These are phyloP conservation scores for Callipepla squamata DNA, from an alignment of 2,113 vertebrate species.

Conservation along the genomic window DNA sequence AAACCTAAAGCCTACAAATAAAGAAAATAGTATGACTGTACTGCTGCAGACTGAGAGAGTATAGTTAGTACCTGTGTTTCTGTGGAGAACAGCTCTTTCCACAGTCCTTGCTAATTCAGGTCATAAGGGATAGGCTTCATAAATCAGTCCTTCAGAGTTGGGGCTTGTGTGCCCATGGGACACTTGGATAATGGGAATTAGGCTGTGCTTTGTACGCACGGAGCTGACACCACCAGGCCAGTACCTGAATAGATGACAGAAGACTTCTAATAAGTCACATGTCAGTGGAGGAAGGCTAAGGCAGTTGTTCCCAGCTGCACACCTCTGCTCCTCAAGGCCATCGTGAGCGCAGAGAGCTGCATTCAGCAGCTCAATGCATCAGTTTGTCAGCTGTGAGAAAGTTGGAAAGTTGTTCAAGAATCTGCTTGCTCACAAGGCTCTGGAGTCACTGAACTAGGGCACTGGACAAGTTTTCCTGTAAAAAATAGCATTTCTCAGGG, in stretches of 20 bases:
- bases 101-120: fast-evolving
- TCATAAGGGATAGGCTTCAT: neutral
- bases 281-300: neutral
- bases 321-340: neutral
- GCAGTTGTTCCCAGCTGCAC: neutral
- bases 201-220: neutral
- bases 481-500: neutral
- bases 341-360: fast-evolving
- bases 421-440: neutral
- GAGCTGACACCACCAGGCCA: neutral
- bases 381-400: slow-evolving; percentile 39
- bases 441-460: neutral
- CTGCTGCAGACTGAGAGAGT: neutral
- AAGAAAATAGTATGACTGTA: neutral
- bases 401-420: neutral
- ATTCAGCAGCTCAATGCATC: neutral
- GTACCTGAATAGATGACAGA: neutral
- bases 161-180: neutral
- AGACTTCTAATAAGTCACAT: fast-evolving
- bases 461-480: slow-evolving; percentile 25
- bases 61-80: neutral
- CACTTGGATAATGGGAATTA: neutral
- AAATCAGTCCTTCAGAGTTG: too few relatives aligned
- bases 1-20: neutral
- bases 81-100: neutral